Percentiles rank a stretch among this genome's conserved stretches.
Evolutionary conservation across 2,797 vertebrate genomes (phyloP).

Genomic region (Parotocinclus haroldoi): DNA sequence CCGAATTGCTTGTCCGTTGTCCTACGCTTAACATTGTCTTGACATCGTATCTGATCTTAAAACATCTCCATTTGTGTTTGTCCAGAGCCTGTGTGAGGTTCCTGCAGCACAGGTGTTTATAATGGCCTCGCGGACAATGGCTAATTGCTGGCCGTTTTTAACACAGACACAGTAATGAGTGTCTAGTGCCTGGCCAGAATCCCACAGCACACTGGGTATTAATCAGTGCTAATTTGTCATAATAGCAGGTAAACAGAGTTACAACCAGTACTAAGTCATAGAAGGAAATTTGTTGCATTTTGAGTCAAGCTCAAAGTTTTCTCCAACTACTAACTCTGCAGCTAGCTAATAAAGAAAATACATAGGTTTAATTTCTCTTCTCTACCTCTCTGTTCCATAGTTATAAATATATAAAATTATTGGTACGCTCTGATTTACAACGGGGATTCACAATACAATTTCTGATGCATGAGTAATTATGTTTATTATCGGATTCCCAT

Average conservation of each 20-base stretch:
- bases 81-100: slow-evolving; percentile 25
- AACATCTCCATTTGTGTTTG: slow-evolving; percentile 25
- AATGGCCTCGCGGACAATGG: slow-evolving; percentile 57
- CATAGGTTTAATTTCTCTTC: background rate
- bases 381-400: background rate
- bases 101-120: slow-evolving; percentile 62
- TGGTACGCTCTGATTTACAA: too few species aligned
- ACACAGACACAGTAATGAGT: slow-evolving; percentile 66
- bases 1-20: too few species aligned
- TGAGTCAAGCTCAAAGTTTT: slow-evolving; percentile 14
- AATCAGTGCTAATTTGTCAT: slow-evolving; percentile 69
- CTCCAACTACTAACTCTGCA: slow-evolving; percentile 9
- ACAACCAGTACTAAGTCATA: slow-evolving; percentile 29
- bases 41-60: slow-evolving; percentile 2
- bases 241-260: slow-evolving; percentile 66
- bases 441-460: too few species aligned
- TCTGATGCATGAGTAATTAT: too few species aligned
- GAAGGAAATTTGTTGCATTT: slow-evolving; percentile 38
- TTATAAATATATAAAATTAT: background rate
- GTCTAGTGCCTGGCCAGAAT: slow-evolving; percentile 48
- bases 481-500: too few species aligned
- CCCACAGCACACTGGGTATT: slow-evolving; percentile 66
- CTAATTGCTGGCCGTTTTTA: slow-evolving; percentile 55
- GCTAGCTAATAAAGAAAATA: slow-evolving; percentile 14
- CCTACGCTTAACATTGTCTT: background rate